Conservation (phyloP, 2,888 invertebrate genomes). For the Schrankia costaestrigalis region DNA sequence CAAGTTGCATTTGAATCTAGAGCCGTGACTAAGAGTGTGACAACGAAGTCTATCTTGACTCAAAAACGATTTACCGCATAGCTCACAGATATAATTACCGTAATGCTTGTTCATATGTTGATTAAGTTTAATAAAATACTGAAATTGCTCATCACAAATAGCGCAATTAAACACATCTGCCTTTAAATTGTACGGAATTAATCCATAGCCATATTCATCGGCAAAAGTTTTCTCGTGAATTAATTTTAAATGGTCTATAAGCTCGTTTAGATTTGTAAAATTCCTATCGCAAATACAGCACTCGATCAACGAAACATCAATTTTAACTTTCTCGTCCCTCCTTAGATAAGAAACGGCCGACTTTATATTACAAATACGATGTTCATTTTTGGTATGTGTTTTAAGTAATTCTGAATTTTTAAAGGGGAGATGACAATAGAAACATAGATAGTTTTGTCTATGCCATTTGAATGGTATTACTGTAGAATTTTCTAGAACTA, state of each 20-base stretch:
- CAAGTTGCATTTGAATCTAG: constrained; percentile 49
- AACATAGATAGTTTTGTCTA: constrained; percentile 65
- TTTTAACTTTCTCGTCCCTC: constrained; percentile 68
- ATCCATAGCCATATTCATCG: constrained; percentile 49
- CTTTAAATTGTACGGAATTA: constrained; percentile 58
- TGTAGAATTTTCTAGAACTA: constrained; percentile 57
- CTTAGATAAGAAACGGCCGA: constrained; percentile 59
- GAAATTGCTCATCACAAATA: constrained; percentile 51
- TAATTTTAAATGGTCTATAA: constrained; percentile 51
- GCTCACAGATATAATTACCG: constrained; percentile 61
- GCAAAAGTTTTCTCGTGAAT: constrained; percentile 43
- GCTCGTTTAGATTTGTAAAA: constrained; percentile 32
- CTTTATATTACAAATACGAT: constrained; percentile 50
- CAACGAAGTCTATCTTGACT: constrained; percentile 58
- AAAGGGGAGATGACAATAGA: constrained; percentile 63
- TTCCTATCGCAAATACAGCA: constrained; percentile 47
- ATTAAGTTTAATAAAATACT: constrained; percentile 66
- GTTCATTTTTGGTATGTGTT: constrained; percentile 57
- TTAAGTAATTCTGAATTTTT: constrained; percentile 54
- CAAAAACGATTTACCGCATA: constrained; percentile 65
- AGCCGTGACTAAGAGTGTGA: constrained; percentile 54
- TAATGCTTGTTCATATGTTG: constrained; percentile 72
- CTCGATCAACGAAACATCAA: constrained; percentile 48
- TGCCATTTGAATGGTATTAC: constrained; percentile 71
- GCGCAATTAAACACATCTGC: constrained; percentile 52